Base-by-base conservation (phyloP, 2,797 vertebrate genomes). In the Jordanella pulchra region DNA sequence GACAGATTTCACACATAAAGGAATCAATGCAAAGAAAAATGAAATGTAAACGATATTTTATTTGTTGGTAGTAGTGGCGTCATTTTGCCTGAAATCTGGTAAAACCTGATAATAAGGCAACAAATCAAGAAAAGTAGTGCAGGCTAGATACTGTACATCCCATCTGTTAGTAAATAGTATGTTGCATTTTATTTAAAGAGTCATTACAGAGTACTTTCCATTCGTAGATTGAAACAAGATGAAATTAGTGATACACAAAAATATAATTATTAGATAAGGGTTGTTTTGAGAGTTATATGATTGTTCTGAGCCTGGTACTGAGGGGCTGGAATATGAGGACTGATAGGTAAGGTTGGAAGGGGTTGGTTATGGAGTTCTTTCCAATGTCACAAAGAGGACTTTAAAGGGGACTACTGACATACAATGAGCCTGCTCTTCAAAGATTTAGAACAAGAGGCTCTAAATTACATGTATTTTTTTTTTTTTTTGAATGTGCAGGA, bases 11-110 rank as follows among this genome's bases (percentile, higher is more conserved):
- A 42, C 42, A 42, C 35, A 63, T 21, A 63, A 42, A 42, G 21
- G 18, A 61, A 61, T 39, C 21, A 61, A 61, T 39, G 30, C 44
- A 65, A 47, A 65, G 39, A 45, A 65, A 65, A 7, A 47, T 65
- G 5, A 44, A 35, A 7, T 39, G 14, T 12, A 60, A 39, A 35
- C 23, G 15, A 60, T 60, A 3, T 18, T 21, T 13, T 23, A 35
- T 39, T 23, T 23, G 35, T 61, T 21, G n/a, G 32, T 39, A 32
- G 11, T 39, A 23, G 39, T n/a, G 21, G 23, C 21, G 10, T 61
- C 39, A 23, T 4, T 61, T 39, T 23, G 21, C 6, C 55, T 58
- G 55, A 58, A 58, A 32, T 58, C 27, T 3, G 28, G 4, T 58
- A 58, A 39, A 39, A 39, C 2, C 32, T 61, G 4, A 61, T 23